Evolutionary conservation across 2,888 invertebrate species (phyloP), one percentile per base, ranked within the genome.

Genomic region (Drosophila lacicola): DNA sequence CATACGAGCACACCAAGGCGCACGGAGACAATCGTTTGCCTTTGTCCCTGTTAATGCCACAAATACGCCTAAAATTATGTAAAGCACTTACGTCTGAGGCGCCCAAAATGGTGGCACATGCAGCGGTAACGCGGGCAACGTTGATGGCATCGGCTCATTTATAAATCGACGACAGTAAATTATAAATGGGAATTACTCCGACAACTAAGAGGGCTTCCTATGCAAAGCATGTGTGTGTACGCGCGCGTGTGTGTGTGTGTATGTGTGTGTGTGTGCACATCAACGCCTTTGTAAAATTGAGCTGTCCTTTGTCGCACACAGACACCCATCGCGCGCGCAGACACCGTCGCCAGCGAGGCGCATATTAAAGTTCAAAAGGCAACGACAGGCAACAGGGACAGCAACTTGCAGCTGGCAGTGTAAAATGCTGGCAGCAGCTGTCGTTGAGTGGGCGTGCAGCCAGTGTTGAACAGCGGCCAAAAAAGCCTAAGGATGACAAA

Each of bases 131-230:
- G 29, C 29, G 54, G 36, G 25, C 56, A 55, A 53, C 55, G 78
- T 67, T 74, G 78, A 78, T 78, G 74, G 54, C 74, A 67, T 51
- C 68, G 62, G 62, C 69, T 78, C 74, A 88, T 86, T 86, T 83
- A 80, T 88, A 88, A 83, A 83, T 88, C 87, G 89, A 80, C 72
- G 84, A 66, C 58, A 80, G 70, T 83, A 86, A 83, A 83, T 83
- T 83, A 83, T 83, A 83, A 86, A 83, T 88, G 82, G 79, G 71
- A 60, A 86, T 80, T 86, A 86, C 83, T 70, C 74, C 72, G 55
- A 41, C 63, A 60, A 54, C 54, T 64, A 42, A 56, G 49, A 10
- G 46, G 66, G 70, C 46, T 79, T 51, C 33, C 10, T 33, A 56
- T 69, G 70, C 55, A 54, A 54, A 74, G 39, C 60, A 55, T 50